Evolutionary conservation across 2,113 vertebrate genomes (phyloP).

Genomic region (Pseudolaguvia tuberculata): DNA sequence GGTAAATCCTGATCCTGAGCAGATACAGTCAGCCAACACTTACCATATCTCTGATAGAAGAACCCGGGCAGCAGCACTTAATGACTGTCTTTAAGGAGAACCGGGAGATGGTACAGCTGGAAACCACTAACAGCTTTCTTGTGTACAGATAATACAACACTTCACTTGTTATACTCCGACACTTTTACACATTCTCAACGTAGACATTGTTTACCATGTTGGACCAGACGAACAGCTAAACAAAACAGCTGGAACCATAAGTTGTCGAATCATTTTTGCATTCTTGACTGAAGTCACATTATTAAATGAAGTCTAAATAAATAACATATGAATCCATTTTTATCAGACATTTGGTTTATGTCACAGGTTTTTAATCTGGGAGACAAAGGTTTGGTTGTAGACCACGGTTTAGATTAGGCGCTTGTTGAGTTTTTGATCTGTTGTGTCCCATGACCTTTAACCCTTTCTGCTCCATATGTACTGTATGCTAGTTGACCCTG

Average conservation of each 20-base stretch:
- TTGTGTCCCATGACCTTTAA: too few relatives aligned
- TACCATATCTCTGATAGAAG: not conserved
- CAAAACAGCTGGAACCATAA: not conserved
- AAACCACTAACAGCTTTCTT: not conserved
- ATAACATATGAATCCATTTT: not conserved
- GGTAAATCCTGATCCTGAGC: not conserved
- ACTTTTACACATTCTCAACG: not conserved
- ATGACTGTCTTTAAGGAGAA: not conserved
- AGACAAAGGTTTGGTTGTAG: not conserved
- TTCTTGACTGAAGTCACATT: not conserved
- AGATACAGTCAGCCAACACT: not conserved
- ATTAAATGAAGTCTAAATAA: constrained; percentile 3
- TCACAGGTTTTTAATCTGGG: not conserved
- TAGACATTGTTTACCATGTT: constrained; percentile 8
- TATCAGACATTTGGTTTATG: not conserved
- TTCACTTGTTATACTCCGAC: constrained; percentile 1
- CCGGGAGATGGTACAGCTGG: constrained; percentile 4
- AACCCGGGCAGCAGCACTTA: not conserved
- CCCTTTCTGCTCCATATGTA: too few relatives aligned
- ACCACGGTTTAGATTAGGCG: not conserved
- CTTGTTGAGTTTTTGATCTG: too few relatives aligned
- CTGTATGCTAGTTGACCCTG: too few relatives aligned
- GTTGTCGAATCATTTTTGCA: not conserved
- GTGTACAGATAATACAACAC: not conserved
- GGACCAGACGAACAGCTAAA: not conserved